phyloP scores from a whole-genome alignment of 2,113 vertebrate genomes.

The Sclerurus mexicanus region DNA sequence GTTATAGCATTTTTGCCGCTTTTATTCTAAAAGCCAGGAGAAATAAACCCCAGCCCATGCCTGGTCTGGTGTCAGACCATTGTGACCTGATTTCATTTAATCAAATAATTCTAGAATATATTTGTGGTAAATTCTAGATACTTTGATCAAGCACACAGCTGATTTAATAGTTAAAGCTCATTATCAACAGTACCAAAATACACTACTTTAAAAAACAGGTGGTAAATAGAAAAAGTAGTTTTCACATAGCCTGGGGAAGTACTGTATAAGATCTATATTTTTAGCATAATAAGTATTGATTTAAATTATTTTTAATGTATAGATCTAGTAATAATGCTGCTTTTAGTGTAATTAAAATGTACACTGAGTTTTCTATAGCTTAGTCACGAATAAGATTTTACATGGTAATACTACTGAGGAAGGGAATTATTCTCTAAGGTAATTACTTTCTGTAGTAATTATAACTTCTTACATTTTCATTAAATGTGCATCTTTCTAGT shows the following conservation, averaged over 20 bases:
- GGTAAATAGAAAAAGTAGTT: not conserved
- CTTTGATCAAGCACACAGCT: not conserved
- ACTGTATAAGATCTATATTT: not conserved
- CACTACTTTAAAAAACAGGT: not conserved
- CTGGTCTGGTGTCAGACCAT: not conserved
- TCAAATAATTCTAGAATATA: not conserved
- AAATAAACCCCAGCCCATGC: not conserved
- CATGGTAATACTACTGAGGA: not conserved
- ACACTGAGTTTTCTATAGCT: not conserved
- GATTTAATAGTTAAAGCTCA: not conserved
- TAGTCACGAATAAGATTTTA: not conserved
- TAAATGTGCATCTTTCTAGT: not conserved
- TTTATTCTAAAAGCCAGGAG: not conserved
- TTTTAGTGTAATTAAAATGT: not conserved
- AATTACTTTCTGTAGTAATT: not conserved
- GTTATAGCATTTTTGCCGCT: accelerated
- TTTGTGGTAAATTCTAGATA: not conserved
- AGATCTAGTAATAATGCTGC: not conserved
- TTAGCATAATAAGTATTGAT: not conserved
- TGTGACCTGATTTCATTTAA: not conserved
- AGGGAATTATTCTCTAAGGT: not conserved
- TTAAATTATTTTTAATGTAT: not conserved
- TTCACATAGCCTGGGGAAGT: not conserved
- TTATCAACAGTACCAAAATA: not conserved
- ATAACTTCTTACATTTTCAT: not conserved